Percentiles rank a stretch among this genome's conserved stretches.
Conservation (phyloP, 2,797 vertebrate genomes). For the Paratrypauchen microcephalus region DNA sequence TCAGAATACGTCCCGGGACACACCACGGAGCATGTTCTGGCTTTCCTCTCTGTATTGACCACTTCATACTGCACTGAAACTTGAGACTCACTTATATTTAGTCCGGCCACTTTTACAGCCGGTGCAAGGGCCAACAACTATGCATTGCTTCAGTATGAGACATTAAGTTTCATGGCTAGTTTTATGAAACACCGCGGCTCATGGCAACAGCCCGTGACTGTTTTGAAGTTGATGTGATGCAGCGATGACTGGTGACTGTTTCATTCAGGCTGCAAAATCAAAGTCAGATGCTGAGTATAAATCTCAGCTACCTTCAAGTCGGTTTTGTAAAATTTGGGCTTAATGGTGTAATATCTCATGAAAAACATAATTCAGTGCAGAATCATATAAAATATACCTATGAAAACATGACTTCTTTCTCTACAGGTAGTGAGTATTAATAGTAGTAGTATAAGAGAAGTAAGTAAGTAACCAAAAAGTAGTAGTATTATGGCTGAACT, state of each 20-base stretch:
- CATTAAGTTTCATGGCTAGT: constrained; percentile 26
- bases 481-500: too few relatives aligned
- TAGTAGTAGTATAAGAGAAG: background rate
- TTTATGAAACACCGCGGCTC: constrained; percentile 35
- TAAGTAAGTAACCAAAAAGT: background rate
- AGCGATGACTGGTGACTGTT: constrained; percentile 21
- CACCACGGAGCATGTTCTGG: constrained; percentile 24
- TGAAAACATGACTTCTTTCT: background rate
- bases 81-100: constrained; percentile 70
- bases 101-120: constrained; percentile 52
- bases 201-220: constrained; percentile 34
- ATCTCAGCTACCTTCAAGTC: constrained; percentile 27
- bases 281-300: constrained; percentile 61
- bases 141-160: constrained; percentile 39
- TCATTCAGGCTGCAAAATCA: constrained; percentile 41
- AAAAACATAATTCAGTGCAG: constrained; percentile 2
- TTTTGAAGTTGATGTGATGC: constrained; percentile 35
- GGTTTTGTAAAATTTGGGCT: background rate
- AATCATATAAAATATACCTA: background rate
- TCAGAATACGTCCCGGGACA: constrained; percentile 38
- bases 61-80: constrained; percentile 67
- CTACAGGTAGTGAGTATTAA: background rate
- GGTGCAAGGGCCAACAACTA: constrained; percentile 40
- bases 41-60: constrained; percentile 47
- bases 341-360: background rate